A percentile compares a stretch with the other conserved stretches of the same genome.
Evolutionary conservation across 2,797 vertebrate genomes (phyloP).

Genomic region (Decapterus maruadsi): DNA sequence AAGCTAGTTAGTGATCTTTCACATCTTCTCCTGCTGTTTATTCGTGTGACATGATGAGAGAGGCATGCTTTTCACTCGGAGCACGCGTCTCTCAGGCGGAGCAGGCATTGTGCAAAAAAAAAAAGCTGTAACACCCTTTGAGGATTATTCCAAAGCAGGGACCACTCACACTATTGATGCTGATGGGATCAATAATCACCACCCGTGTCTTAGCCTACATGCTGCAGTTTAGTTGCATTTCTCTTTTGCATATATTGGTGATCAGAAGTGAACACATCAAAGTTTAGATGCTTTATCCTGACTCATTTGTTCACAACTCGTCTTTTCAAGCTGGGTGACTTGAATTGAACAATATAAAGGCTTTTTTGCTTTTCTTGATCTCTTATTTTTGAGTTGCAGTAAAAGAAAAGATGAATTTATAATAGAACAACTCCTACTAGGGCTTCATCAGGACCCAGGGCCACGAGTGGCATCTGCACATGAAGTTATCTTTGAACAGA

Average conservation of each 20-base stretch:
- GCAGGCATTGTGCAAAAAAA: neutral
- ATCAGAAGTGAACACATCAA: neutral
- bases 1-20: slow-evolving; percentile 74
- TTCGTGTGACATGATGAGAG: slow-evolving; percentile 26
- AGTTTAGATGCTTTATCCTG: neutral
- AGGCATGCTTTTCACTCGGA: slow-evolving; percentile 29
- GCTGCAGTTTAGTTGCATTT: neutral
- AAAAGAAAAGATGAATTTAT: neutral
- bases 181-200: neutral
- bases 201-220: neutral
- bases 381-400: neutral
- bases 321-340: neutral
- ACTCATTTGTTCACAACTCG: neutral
- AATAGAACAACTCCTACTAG: neutral
- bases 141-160: neutral
- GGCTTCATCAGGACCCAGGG: neutral
- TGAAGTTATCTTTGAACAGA: slow-evolving; percentile 27
- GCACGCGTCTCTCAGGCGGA: slow-evolving; percentile 15
- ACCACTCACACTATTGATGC: slow-evolving; percentile 8
- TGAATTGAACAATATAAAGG: neutral
- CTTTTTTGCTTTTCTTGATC: too few species aligned
- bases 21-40: slow-evolving; percentile 49
- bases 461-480: slow-evolving; percentile 12
- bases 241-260: neutral
- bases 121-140: neutral